A percentile compares a stretch with the other conserved stretches of the same genome.
phyloP scores from a whole-genome alignment of 2,888 invertebrate species.

The Phortica okadai region DNA sequence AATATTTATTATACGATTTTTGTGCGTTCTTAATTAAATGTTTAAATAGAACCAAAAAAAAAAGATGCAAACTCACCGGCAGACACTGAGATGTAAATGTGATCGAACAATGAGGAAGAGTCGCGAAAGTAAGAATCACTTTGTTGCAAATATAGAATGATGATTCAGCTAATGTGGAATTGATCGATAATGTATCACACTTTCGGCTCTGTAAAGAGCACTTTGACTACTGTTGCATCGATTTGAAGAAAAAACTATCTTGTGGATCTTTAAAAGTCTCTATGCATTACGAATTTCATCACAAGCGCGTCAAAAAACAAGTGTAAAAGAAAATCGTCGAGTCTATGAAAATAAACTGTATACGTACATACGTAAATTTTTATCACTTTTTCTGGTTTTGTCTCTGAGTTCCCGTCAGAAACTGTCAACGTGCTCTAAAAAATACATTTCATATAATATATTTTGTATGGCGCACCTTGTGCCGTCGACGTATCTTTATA shows the following conservation, averaged over 20 bases:
- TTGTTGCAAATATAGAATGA: slow-evolving; percentile 56
- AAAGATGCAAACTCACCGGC: slow-evolving; percentile 38
- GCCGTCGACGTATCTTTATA: not conserved
- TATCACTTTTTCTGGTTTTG: slow-evolving; percentile 10
- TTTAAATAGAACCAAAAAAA: not conserved
- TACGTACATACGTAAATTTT: slow-evolving; percentile 4
- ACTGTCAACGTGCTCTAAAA: slow-evolving; percentile 26
- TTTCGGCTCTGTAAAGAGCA: slow-evolving; percentile 8
- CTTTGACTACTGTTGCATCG: not conserved
- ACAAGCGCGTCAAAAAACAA: slow-evolving; percentile 2
- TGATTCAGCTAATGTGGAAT: slow-evolving; percentile 65
- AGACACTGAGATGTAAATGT: slow-evolving; percentile 8
- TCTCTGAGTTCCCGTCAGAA: not conserved
- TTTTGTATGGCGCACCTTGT: slow-evolving; percentile 35
- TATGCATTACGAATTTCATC: not conserved
- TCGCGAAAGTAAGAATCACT: slow-evolving; percentile 21
- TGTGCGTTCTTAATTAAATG: not conserved
- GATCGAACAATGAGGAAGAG: slow-evolving; percentile 22
- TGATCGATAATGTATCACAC: slow-evolving; percentile 45
- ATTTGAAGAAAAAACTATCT: too few relatives aligned
- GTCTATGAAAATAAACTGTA: too few relatives aligned
- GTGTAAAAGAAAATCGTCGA: not conserved
- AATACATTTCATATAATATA: slow-evolving; percentile 6
- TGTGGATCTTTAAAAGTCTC: not conserved
- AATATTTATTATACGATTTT: slow-evolving; percentile 2